Conservation (phyloP, 2,888 invertebrate genomes). For the Macropis europaea region DNA sequence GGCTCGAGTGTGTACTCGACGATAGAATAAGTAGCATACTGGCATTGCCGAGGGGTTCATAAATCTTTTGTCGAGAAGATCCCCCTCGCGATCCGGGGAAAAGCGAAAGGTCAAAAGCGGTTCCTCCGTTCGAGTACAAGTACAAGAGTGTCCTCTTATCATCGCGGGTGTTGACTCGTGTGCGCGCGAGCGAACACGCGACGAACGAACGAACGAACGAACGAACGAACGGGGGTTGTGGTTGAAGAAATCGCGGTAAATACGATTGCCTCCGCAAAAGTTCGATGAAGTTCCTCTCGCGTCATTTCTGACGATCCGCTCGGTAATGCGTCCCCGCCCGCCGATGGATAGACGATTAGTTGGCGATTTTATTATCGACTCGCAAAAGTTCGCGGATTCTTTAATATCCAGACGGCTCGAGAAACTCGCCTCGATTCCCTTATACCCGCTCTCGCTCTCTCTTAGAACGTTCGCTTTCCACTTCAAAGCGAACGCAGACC, state of each 20-base stretch:
- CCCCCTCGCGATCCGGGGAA: constrained; percentile 48
- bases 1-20: constrained; percentile 59
- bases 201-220: too few species aligned
- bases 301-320: constrained; percentile 20
- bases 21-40: constrained; percentile 69
- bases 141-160: constrained; percentile 62
- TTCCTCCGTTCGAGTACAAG: constrained; percentile 47
- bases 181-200: too few species aligned
- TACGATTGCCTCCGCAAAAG: constrained; percentile 39
- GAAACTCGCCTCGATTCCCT: constrained; percentile 7
- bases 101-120: constrained; percentile 65
- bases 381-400: constrained; percentile 18
- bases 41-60: constrained; percentile 67
- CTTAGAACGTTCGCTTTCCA: not conserved
- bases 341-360: constrained; percentile 22
- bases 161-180: constrained; percentile 59
- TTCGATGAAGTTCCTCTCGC: constrained; percentile 38
- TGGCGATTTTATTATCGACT: constrained; percentile 33
- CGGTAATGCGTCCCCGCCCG: not conserved
- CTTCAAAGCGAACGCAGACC: constrained; percentile 7
- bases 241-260: constrained; percentile 36
- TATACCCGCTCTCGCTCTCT: constrained; percentile 12
- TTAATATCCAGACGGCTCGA: constrained; percentile 11
- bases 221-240: too few species aligned
- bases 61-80: constrained; percentile 70